A percentile compares a stretch with the other conserved stretches of the same genome.
Conservation (phyloP, 2,888 invertebrate species). For the Cerastis leucographa region DNA sequence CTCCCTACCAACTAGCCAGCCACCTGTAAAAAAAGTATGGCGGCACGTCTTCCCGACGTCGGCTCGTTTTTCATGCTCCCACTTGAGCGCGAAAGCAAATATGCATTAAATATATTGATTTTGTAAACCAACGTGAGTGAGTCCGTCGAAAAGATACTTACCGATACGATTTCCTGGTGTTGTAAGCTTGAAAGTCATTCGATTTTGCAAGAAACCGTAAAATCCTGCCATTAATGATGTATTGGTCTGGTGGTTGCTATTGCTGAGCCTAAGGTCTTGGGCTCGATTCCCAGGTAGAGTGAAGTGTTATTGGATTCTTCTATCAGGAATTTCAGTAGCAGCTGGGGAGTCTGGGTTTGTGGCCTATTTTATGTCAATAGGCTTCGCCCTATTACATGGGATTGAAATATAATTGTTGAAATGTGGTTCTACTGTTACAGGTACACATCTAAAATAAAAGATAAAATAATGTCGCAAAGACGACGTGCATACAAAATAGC, state of each 20-base stretch:
- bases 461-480: no score
- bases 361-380: background rate
- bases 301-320: background rate
- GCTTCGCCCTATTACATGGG: background rate
- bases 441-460: no score
- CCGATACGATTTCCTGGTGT: background rate
- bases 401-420: background rate
- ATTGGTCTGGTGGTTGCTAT: background rate
- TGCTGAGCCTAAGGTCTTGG: background rate
- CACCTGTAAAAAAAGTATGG: slow-evolving; percentile 44
- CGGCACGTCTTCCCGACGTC: slow-evolving; percentile 23
- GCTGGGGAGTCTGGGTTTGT: background rate
- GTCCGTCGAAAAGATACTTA: background rate
- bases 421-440: background rate
- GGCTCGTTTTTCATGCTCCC: slow-evolving; percentile 55
- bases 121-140: background rate
- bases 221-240: background rate
- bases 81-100: slow-evolving; percentile 41
- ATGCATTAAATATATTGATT: slow-evolving; percentile 40
- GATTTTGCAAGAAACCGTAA: background rate
- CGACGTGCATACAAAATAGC: no score
- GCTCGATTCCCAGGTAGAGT: background rate
- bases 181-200: background rate
- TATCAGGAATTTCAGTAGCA: background rate
- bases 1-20: slow-evolving; percentile 20